Evolutionary conservation across 2,888 invertebrate genomes (phyloP), one percentile per base, ranked within the genome.

Genomic region (Idaea biselata): DNA sequence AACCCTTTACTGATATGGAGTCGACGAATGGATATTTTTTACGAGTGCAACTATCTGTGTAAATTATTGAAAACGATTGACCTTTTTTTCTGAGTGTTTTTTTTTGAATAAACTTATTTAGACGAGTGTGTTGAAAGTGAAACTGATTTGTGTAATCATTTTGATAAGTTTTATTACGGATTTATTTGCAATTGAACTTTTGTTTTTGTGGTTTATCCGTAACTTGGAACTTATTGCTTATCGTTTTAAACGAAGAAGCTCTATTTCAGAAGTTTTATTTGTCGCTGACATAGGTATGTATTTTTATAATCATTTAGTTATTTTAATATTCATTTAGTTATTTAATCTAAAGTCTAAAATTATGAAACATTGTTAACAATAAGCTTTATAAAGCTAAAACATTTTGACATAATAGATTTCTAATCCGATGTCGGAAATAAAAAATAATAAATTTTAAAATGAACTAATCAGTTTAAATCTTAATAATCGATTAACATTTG

Each of bases 21-120:
- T 25, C 25, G 5, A 25, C 25, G 25, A 87, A 88, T 91, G 89
- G 87, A 89, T 89, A 86, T 82, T 86, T 80, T 74, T 70, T 74
- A 80, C 73, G 68, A 86, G 88, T 87, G 86, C 74, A 18, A 18
- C 18, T 44, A 14, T 78, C 70, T 81, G 80, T 87, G 84, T 75
- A 72, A 77, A 75, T 80, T 77, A 83, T 80, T 84, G 76, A 78
- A 76, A 74, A 74, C 75, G 71, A 75, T 74, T 77, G 66, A 73
- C 68, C 65, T 66, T 77, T 73, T n/a, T n/a, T n/a, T 67, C 70
- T 71, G 71, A 69, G 79, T 82, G 79, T 70, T 75, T 72, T 70
- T 62, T 67, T 72, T 63, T 74, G n/a, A 25, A 25, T 3, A 75
- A 73, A 71, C 74, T 70, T 70, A 78, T 69, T 73, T 78, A 77